phyloP scores from a whole-genome alignment of 1,140 invertebrate species.

The Danaus plexippus region DNA sequence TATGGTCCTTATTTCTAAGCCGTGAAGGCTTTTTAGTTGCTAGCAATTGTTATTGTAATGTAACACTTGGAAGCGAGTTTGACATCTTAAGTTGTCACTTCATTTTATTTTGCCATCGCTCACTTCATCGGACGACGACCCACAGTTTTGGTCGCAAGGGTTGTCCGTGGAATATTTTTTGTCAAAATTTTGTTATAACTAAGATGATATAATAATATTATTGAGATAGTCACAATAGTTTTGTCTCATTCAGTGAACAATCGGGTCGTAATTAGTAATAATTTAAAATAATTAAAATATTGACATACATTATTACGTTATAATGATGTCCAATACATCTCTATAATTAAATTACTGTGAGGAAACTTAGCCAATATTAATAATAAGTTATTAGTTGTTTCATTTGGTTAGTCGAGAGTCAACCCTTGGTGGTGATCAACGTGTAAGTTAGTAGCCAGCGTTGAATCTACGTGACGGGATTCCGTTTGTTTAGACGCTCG shows the following conservation, averaged over 20 bases:
- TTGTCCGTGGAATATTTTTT: slow-evolving; percentile 21
- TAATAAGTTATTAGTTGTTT: too few species aligned
- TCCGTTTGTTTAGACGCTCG: slow-evolving; percentile 50
- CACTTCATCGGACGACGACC: slow-evolving; percentile 52
- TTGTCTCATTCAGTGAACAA: too few species aligned
- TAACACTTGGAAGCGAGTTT: slow-evolving; percentile 45
- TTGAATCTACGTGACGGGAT: slow-evolving; percentile 11
- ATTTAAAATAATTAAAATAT: slow-evolving; percentile 4
- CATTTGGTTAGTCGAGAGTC: not conserved
- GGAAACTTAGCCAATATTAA: too few species aligned
- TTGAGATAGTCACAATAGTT: too few species aligned
- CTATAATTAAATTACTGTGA: too few species aligned
- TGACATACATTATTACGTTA: too few species aligned
- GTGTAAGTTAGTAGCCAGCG: slow-evolving; percentile 62
- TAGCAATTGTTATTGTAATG: slow-evolving; percentile 62
- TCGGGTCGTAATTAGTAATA: not conserved
- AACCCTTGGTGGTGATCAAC: slow-evolving; percentile 42
- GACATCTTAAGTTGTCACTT: slow-evolving; percentile 64
- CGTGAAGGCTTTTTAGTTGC: slow-evolving; percentile 30
- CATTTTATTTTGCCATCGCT: slow-evolving; percentile 61
- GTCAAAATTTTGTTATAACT: slow-evolving; percentile 1
- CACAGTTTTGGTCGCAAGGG: slow-evolving; percentile 33
- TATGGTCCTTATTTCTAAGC: slow-evolving; percentile 30
- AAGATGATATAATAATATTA: too few species aligned
- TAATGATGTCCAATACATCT: too few species aligned